A percentile compares a stretch with the other conserved stretches of the same genome.
Evolutionary conservation across 64 coral and sea anemone species (phyloP).

Genomic region (Acropora yongei): DNA sequence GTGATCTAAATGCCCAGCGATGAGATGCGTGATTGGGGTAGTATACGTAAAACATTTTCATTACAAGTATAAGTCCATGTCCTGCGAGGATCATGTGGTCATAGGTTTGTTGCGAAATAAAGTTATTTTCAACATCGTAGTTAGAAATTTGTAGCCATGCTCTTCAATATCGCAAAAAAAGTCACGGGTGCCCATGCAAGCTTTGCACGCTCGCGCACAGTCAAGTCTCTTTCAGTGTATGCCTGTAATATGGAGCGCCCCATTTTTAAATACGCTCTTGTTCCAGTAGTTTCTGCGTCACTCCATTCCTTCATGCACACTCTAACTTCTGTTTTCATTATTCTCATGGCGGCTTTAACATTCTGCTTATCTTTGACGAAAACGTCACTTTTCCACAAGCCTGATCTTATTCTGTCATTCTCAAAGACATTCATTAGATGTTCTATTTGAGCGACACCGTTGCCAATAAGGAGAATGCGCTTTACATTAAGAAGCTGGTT

Average conservation of each 20-base stretch:
- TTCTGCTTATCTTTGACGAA: conserved; percentile 50
- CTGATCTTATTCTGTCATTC: background rate
- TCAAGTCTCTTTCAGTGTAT: conserved; percentile 1
- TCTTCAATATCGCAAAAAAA: conserved; percentile 18
- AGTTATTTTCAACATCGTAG: background rate
- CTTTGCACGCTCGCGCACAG: background rate
- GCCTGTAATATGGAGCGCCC: background rate
- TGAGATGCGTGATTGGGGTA: conserved; percentile 7
- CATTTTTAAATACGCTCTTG: background rate
- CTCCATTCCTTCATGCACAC: conserved; percentile 9
- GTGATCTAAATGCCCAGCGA: conserved; percentile 41
- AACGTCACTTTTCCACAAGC: conserved; percentile 46
- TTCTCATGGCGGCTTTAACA: conserved; percentile 27
- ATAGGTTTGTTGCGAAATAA: background rate
- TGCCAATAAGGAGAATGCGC: conserved; percentile 48
- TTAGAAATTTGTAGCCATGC: background rate
- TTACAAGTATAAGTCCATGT: background rate
- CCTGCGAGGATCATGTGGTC: background rate
- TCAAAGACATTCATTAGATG: conserved; percentile 43
- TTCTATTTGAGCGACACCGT: conserved; percentile 53
- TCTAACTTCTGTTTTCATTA: conserved; percentile 2
- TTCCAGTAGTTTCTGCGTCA: background rate
- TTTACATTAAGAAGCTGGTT: conserved; percentile 70
- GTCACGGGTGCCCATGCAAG: conserved; percentile 16
- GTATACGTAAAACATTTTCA: background rate